phyloP scores from a whole-genome alignment of 2,113 vertebrate species.

The Proteles cristata region DNA sequence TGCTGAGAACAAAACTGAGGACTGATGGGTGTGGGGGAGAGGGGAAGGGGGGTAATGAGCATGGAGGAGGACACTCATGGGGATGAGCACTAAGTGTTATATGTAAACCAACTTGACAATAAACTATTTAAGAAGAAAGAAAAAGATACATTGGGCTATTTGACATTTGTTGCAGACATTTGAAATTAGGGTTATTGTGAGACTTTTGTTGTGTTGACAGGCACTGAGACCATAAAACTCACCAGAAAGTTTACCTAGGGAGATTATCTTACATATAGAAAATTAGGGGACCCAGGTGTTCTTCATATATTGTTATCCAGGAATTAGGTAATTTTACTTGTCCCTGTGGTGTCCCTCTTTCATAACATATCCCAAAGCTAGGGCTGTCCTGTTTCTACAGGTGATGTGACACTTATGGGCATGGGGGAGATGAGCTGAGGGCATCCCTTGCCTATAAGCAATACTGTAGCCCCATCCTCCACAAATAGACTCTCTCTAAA shows the following conservation, averaged over 20 bases:
- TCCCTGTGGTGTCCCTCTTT: background rate
- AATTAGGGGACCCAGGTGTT: background rate
- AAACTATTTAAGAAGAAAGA: too few species aligned
- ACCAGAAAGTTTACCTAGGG: background rate
- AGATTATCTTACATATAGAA: background rate
- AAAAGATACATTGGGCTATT: background rate
- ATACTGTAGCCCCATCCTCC: background rate
- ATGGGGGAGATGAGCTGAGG: background rate
- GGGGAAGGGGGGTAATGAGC: too few species aligned
- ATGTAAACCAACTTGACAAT: too few species aligned
- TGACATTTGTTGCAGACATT: background rate
- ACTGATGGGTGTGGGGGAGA: too few species aligned
- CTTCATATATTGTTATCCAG: background rate
- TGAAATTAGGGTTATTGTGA: background rate
- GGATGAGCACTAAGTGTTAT: too few species aligned
- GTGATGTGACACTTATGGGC: background rate
- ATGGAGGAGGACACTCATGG: too few species aligned
- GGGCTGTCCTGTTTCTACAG: background rate
- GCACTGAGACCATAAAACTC: background rate
- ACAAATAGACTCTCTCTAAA: background rate
- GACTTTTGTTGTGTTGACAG: background rate
- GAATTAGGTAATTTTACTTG: background rate
- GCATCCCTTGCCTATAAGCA: background rate
- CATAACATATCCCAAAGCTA: background rate
- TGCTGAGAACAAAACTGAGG: too few species aligned